phyloP scores from a whole-genome alignment of 2,888 invertebrate genomes.

The Nephrotoma guestfalica region DNA sequence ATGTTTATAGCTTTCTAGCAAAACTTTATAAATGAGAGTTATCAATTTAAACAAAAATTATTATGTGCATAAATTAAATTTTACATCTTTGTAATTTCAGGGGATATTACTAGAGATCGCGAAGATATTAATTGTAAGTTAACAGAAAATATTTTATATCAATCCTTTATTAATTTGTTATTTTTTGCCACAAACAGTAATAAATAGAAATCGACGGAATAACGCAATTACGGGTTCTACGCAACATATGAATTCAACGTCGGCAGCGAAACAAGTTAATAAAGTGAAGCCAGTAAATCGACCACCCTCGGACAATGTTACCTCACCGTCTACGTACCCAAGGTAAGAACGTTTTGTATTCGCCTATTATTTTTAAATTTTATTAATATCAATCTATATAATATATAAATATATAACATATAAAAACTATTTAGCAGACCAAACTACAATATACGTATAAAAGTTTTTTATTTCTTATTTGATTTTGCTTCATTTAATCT shows the following conservation, averaged over 20 bases:
- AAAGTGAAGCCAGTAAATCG: conserved; percentile 79
- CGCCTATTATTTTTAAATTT: not conserved
- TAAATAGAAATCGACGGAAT: conserved; percentile 59
- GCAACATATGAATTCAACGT: conserved; percentile 48
- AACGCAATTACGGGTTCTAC: conserved; percentile 17
- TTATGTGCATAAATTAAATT: not conserved
- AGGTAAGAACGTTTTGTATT: conserved; percentile 26
- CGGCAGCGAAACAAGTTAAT: conserved; percentile 69
- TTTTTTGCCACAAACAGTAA: conserved; percentile 39
- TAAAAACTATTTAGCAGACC: not conserved
- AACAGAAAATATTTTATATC: not conserved
- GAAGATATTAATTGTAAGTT: conserved; percentile 65
- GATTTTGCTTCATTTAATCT: not conserved
- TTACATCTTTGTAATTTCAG: conserved; percentile 34
- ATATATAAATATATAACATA: not conserved
- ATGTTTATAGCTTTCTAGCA: not conserved
- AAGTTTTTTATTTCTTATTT: not conserved
- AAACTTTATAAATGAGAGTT: not conserved
- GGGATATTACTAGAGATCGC: conserved; percentile 59
- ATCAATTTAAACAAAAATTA: not conserved
- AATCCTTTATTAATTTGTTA: not conserved
- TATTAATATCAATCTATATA: not conserved
- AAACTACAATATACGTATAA: not conserved
- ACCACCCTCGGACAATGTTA: conserved; percentile 57
- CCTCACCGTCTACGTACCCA: conserved; percentile 52